phyloP scores from a whole-genome alignment of 2,888 invertebrate genomes.

The Brenthis daphne region DNA sequence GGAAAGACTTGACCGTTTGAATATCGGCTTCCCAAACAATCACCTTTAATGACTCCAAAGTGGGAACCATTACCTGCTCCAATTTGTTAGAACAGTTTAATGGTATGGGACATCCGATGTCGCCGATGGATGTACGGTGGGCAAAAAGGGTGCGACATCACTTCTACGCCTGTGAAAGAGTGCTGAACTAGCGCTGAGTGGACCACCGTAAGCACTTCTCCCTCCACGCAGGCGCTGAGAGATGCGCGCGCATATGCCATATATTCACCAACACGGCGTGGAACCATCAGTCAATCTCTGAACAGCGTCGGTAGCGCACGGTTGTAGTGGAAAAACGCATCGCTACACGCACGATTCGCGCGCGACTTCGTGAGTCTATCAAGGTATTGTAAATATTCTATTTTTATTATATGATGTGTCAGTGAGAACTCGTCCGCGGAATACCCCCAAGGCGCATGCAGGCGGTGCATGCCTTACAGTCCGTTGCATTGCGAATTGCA shows the following conservation, averaged over 20 bases:
- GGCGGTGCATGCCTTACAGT: slow-evolving; percentile 31
- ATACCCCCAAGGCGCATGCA: slow-evolving; percentile 27
- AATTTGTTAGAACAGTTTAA: slow-evolving; percentile 43
- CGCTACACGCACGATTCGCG: slow-evolving; percentile 42
- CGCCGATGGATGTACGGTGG: slow-evolving; percentile 37
- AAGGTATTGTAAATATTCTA: slow-evolving; percentile 45
- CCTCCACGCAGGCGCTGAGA: slow-evolving; percentile 71
- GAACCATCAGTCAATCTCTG: slow-evolving; percentile 71
- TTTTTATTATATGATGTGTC: slow-evolving; percentile 22
- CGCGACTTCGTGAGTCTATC: slow-evolving; percentile 42
- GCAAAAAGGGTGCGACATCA: slow-evolving; percentile 28
- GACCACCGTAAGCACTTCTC: slow-evolving; percentile 48
- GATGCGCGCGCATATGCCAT: slow-evolving; percentile 70
- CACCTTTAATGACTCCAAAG: slow-evolving; percentile 28
- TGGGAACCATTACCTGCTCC: slow-evolving; percentile 38
- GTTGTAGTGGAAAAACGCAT: slow-evolving; percentile 33
- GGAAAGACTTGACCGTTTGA: background rate
- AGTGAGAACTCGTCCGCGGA: slow-evolving; percentile 22
- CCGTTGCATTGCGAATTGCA: slow-evolving; percentile 48
- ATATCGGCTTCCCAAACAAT: slow-evolving; percentile 32
- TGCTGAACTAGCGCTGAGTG: slow-evolving; percentile 31
- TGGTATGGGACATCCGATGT: slow-evolving; percentile 45
- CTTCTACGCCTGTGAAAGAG: slow-evolving; percentile 37
- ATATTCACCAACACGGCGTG: slow-evolving; percentile 64
- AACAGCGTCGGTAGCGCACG: slow-evolving; percentile 50